phyloP scores from a whole-genome alignment of 2,888 invertebrate species.

The Heteromyza rotundicornis region DNA sequence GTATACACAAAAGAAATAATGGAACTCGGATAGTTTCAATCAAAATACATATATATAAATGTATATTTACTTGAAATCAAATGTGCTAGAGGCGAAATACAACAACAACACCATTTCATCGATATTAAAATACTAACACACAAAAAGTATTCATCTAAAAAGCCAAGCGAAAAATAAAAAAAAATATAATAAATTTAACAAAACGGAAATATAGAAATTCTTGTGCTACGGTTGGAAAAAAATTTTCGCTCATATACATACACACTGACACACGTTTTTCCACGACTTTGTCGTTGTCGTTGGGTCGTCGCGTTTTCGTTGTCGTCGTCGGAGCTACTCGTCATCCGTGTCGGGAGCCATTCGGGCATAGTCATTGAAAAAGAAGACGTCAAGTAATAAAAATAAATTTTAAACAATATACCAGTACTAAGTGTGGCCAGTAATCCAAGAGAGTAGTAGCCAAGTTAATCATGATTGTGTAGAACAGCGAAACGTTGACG shows the following conservation, averaged over 20 bases:
- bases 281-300: slow-evolving; percentile 46
- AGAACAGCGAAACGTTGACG: too few species aligned
- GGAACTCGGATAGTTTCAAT: not conserved
- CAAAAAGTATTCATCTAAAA: too few species aligned
- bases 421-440: too few species aligned
- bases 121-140: too few species aligned
- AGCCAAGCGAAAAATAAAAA: not conserved
- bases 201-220: not conserved
- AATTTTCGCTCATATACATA: slow-evolving; percentile 39
- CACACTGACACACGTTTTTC: slow-evolving; percentile 46
- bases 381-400: too few species aligned
- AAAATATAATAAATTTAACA: not conserved
- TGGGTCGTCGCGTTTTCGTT: slow-evolving; percentile 27
- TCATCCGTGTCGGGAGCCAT: not conserved
- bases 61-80: too few species aligned
- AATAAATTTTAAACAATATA: too few species aligned
- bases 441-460: too few species aligned
- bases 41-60: not conserved
- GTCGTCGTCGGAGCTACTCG: not conserved
- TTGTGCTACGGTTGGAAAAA: slow-evolving; percentile 2
- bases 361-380: too few species aligned
- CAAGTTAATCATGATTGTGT: too few species aligned
- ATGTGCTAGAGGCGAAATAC: too few species aligned
- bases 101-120: too few species aligned
- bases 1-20: slow-evolving; percentile 2